These are phyloP conservation scores for Oreochromis aureus DNA, from an alignment of 2,113 vertebrate genomes.

Conservation along the genomic window DNA sequence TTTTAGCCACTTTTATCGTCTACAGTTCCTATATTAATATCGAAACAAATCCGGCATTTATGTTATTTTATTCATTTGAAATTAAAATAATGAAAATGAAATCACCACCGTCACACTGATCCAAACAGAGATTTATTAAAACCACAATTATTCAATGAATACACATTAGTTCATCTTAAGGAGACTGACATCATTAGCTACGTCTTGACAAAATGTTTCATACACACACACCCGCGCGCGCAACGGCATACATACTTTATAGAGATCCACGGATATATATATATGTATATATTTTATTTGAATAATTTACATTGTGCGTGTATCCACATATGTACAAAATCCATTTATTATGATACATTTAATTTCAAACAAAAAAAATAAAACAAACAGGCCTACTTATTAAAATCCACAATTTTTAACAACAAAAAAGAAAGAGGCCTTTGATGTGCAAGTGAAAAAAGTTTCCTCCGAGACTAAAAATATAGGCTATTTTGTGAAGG, in stretches of 20 bases:
- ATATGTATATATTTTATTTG: not conserved
- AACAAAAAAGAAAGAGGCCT: constrained; percentile 8
- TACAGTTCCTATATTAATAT: not conserved
- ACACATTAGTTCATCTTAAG: constrained; percentile 43
- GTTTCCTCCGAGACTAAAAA: constrained; percentile 54
- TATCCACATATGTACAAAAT: constrained; percentile 68
- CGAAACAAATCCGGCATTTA: not conserved
- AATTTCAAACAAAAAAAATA: not conserved
- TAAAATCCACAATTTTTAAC: not conserved
- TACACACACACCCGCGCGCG: not conserved
- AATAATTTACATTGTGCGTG: constrained; percentile 62
- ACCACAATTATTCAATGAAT: constrained; percentile 49
- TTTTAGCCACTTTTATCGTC: not conserved
- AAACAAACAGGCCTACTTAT: constrained; percentile 1
- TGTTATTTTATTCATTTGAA: not conserved
- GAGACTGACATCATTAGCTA: constrained; percentile 30
- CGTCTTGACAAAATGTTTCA: constrained; percentile 38
- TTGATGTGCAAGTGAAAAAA: constrained; percentile 53
- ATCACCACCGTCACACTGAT: constrained; percentile 23
- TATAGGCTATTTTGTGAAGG: constrained; percentile 54
- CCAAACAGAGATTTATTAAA: constrained; percentile 66
- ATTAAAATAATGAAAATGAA: constrained; percentile 13
- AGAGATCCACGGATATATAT: constrained; percentile 36
- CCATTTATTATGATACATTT: constrained; percentile 47
- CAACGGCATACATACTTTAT: constrained; percentile 5